phyloP scores from a whole-genome alignment of 2,113 vertebrate species.

The Pollachius pollachius region DNA sequence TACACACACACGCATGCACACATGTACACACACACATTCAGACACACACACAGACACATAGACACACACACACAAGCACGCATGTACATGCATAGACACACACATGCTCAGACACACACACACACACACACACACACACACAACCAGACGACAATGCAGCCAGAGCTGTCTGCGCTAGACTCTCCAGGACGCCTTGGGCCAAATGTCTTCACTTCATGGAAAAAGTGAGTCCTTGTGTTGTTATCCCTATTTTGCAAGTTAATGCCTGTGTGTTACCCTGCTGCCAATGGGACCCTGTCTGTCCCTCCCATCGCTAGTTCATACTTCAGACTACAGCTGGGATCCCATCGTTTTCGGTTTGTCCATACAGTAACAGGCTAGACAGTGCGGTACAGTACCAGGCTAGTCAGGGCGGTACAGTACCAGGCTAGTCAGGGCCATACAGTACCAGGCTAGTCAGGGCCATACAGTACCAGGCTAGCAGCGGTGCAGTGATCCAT shows the following conservation, averaged over 20 bases:
- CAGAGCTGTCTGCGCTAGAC: constrained; percentile 71
- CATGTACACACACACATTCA: too few species aligned
- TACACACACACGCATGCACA: background rate
- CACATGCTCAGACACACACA: background rate
- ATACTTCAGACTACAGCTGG: constrained; percentile 37
- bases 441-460: constrained; percentile 24
- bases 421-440: constrained; percentile 23
- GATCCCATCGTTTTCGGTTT: constrained; percentile 5
- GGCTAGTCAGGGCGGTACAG: constrained; percentile 15
- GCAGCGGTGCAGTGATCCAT: background rate
- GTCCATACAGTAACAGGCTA: constrained; percentile 19
- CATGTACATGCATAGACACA: constrained; percentile 11
- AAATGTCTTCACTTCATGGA: constrained; percentile 76
- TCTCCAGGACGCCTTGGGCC: constrained; percentile 72
- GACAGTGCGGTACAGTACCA: constrained; percentile 20
- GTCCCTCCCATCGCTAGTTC: constrained; percentile 53
- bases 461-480: background rate
- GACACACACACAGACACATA: too few species aligned
- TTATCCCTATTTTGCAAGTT: constrained; percentile 74
- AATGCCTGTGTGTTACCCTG: constrained; percentile 68
- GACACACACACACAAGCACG: too few species aligned
- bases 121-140: constrained; percentile 7
- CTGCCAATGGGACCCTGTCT: constrained; percentile 66
- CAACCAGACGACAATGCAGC: constrained; percentile 46
- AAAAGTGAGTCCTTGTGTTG: constrained; percentile 74